These are phyloP conservation scores for Busseola fusca DNA, from an alignment of 2,888 invertebrate genomes.

Conservation along the genomic window DNA sequence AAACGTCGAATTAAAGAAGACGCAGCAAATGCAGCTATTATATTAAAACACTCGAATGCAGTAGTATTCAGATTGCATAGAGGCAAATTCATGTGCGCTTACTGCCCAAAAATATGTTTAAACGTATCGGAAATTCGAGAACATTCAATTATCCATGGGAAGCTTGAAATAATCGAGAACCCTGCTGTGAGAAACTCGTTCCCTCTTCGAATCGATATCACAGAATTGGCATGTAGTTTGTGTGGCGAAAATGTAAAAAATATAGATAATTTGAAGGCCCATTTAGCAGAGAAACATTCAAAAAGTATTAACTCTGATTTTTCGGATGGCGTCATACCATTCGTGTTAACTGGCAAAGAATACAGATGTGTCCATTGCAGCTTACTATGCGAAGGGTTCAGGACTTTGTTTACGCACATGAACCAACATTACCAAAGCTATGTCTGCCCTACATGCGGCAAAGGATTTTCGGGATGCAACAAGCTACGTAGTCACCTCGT, in stretches of 20 bases:
- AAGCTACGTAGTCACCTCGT: constrained; percentile 80
- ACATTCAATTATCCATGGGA: constrained; percentile 70
- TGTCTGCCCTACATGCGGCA: constrained; percentile 84
- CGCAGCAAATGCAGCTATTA: constrained; percentile 75
- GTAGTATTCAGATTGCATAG: constrained; percentile 77
- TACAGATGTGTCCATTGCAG: constrained; percentile 74
- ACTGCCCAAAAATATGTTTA: constrained; percentile 69
- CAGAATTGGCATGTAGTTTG: constrained; percentile 71
- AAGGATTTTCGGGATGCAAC: constrained; percentile 80
- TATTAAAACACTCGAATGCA: constrained; percentile 77
- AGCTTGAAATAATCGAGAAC: constrained; percentile 70
- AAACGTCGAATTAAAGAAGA: constrained; percentile 70
- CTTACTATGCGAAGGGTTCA: constrained; percentile 67
- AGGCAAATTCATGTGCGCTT: constrained; percentile 79
- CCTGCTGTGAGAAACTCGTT: constrained; percentile 70
- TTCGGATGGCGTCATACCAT: constrained; percentile 77
- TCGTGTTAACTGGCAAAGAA: constrained; percentile 70
- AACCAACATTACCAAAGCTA: constrained; percentile 82
- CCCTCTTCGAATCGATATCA: constrained; percentile 78
- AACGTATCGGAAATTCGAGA: constrained; percentile 69
- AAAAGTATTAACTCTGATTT: constrained; percentile 64
- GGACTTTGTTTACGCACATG: constrained; percentile 78
- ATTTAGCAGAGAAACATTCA: constrained; percentile 69
- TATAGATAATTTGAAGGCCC: constrained; percentile 70
- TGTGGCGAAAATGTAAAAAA: constrained; percentile 63